Evolutionary conservation across 2,888 invertebrate genomes (phyloP).

Genomic region (Cybosia mesomella): DNA sequence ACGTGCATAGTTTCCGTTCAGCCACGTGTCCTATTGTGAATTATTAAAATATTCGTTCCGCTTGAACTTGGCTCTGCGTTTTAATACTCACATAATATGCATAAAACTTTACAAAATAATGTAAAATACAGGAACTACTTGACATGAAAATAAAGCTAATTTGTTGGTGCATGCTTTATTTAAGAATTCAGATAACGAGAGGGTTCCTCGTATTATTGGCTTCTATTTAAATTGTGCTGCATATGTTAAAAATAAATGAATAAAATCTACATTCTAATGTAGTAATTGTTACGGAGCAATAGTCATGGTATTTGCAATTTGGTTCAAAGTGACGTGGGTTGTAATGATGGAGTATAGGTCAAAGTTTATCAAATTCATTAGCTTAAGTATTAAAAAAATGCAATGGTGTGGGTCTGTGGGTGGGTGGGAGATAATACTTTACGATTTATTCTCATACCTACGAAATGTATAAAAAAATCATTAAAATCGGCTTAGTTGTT

Average conservation of each 20-base stretch:
- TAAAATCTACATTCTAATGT: neutral
- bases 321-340: too few relatives aligned
- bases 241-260: neutral
- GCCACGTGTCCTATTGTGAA: conserved; percentile 80
- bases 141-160: conserved; percentile 73
- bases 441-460: too few relatives aligned
- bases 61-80: conserved; percentile 58
- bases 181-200: conserved; percentile 30
- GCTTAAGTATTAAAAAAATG: too few relatives aligned
- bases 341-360: too few relatives aligned
- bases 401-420: too few relatives aligned
- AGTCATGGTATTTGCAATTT: too few relatives aligned
- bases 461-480: too few relatives aligned
- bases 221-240: conserved; percentile 3
- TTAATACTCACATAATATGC: conserved; percentile 59
- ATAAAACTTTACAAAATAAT: conserved; percentile 58
- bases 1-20: conserved; percentile 81
- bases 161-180: conserved; percentile 46
- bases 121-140: conserved; percentile 66
- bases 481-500: too few relatives aligned
- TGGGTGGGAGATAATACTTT: too few relatives aligned
- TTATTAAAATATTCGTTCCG: conserved; percentile 81
- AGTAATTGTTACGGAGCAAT: neutral
- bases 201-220: conserved; percentile 31
- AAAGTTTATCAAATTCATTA: too few relatives aligned